phyloP scores from a whole-genome alignment of 2,113 vertebrate species.

The Gadus chalcogrammus region DNA sequence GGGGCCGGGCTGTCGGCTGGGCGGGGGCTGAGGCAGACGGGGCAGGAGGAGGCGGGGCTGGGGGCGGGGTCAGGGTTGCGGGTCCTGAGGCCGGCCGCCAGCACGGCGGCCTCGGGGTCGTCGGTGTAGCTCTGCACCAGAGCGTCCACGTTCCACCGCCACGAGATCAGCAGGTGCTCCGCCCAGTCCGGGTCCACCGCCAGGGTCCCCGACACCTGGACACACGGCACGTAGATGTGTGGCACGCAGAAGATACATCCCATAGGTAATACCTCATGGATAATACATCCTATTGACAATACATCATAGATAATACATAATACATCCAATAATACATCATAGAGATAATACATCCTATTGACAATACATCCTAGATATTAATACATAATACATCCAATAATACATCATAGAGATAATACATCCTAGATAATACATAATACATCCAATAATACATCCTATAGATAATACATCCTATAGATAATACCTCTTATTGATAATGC shows the following conservation, averaged over 20 bases:
- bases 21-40: slow-evolving; percentile 81
- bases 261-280: background rate
- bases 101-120: slow-evolving; percentile 74
- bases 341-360: background rate
- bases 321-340: background rate
- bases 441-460: background rate
- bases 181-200: slow-evolving; percentile 80
- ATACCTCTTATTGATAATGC: background rate
- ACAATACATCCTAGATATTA: no score
- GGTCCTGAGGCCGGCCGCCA: slow-evolving; percentile 80
- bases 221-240: background rate
- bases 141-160: slow-evolving; percentile 89
- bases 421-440: no score
- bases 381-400: background rate
- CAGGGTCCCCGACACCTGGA: slow-evolving; percentile 82
- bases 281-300: background rate
- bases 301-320: background rate
- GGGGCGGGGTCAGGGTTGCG: slow-evolving; percentile 66
- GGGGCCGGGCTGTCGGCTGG: slow-evolving; percentile 57
- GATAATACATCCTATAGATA: background rate
- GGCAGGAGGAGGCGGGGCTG: slow-evolving; percentile 74
- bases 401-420: background rate
- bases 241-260: background rate
- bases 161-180: slow-evolving; percentile 86
- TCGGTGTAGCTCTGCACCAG: slow-evolving; percentile 88